phyloP scores from a whole-genome alignment of 2,113 vertebrate species.

The Petrocephalus zakoni region DNA sequence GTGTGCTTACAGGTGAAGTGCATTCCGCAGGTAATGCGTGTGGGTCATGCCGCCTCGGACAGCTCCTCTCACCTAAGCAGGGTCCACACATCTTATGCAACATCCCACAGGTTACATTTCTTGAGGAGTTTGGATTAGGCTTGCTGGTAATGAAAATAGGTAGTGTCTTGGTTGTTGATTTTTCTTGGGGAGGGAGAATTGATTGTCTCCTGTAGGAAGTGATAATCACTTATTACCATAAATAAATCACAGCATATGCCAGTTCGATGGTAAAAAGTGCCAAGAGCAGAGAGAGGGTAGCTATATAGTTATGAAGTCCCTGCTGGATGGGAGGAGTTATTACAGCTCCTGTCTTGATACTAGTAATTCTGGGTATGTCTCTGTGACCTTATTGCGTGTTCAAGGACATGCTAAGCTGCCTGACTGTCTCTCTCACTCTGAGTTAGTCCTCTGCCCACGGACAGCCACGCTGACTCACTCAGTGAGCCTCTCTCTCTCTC shows the following conservation, averaged over 20 bases:
- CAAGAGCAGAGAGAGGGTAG: neutral
- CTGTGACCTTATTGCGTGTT: neutral
- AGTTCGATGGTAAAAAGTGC: neutral
- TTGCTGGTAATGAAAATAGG: neutral
- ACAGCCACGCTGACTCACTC: conserved; percentile 11
- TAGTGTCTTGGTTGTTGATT: neutral
- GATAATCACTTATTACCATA: neutral
- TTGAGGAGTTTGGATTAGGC: neutral
- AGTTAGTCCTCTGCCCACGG: neutral
- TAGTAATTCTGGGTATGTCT: neutral
- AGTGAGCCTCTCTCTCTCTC: neutral
- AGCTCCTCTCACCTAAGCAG: neutral
- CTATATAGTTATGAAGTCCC: neutral
- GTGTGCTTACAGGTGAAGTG: conserved; percentile 2
- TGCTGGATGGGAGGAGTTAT: neutral
- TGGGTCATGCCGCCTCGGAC: neutral
- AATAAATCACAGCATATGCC: neutral
- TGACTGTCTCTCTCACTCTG: neutral
- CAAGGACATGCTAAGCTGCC: neutral
- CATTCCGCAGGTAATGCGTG: neutral
- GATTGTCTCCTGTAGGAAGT: neutral
- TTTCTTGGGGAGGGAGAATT: neutral
- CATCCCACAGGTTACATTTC: neutral
- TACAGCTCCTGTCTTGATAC: neutral
- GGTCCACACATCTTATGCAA: neutral